These are phyloP conservation scores for Takifugu rubripes DNA, from an alignment of 2,797 vertebrate species.

Conservation along the genomic window DNA sequence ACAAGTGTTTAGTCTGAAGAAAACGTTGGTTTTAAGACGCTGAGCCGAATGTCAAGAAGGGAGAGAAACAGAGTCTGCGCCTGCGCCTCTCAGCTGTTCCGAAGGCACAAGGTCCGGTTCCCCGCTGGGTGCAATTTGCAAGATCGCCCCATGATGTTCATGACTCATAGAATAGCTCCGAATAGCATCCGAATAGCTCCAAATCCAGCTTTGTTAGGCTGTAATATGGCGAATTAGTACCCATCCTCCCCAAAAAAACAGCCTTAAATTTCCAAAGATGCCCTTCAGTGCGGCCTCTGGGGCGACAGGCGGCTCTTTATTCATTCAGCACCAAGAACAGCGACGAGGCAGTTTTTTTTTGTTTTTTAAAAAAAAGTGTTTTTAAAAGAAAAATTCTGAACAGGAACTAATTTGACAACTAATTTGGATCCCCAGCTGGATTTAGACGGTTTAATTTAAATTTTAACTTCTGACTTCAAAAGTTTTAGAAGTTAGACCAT, in stretches of 20 bases:
- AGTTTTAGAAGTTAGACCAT: too few relatives aligned
- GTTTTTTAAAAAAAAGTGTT: too few relatives aligned
- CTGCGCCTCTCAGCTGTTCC: conserved; percentile 16
- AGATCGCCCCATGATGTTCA: conserved; percentile 4
- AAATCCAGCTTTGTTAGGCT: not conserved
- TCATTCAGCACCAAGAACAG: conserved; percentile 64
- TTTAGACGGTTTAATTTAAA: too few relatives aligned
- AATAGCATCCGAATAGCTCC: conserved; percentile 4
- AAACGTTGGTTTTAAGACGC: too few relatives aligned
- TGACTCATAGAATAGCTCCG: conserved; percentile 37
- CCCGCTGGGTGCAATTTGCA: conserved; percentile 33
- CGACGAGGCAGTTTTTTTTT: conserved; percentile 1
- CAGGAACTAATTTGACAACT: too few relatives aligned
- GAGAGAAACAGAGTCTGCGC: conserved; percentile 13
- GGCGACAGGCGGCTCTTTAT: conserved; percentile 13
- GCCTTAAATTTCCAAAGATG: not conserved
- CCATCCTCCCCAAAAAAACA: not conserved
- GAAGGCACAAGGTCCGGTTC: conserved; percentile 28
- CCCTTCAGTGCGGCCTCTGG: not conserved
- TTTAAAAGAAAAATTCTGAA: too few relatives aligned
- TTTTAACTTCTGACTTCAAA: too few relatives aligned
- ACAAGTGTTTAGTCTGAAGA: conserved; percentile 32
- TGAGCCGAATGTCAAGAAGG: too few relatives aligned
- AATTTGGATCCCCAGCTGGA: too few relatives aligned
- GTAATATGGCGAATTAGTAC: not conserved